Percentiles rank a stretch among this genome's conserved stretches.
phyloP scores from a whole-genome alignment of 2,797 vertebrate genomes.

The Euthynnus affinis region DNA sequence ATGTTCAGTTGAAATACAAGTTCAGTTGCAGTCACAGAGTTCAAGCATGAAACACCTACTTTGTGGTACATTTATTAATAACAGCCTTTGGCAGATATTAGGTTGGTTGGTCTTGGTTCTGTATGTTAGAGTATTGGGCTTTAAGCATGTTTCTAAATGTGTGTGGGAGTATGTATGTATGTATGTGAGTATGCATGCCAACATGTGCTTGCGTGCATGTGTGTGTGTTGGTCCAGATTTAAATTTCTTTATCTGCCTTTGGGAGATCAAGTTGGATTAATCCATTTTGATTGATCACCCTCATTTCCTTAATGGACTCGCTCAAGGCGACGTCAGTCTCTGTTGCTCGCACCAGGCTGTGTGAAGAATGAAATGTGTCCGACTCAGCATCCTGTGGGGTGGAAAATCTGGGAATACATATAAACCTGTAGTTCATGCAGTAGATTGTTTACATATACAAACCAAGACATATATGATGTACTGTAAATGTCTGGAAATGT shows the following conservation, averaged over 20 bases:
- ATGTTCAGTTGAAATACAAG: slow-evolving; percentile 15
- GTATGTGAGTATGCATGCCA: not conserved
- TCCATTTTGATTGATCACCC: slow-evolving; percentile 69
- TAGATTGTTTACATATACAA: slow-evolving; percentile 29
- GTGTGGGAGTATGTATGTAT: not conserved
- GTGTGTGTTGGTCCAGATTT: slow-evolving; percentile 15
- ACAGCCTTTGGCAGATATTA: not conserved
- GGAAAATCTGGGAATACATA: slow-evolving; percentile 9
- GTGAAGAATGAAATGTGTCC: slow-evolving; percentile 55
- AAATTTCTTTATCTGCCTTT: slow-evolving; percentile 48
- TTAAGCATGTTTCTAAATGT: not conserved
- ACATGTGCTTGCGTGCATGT: slow-evolving; percentile 1
- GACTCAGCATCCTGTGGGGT: slow-evolving; percentile 33
- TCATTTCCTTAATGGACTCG: slow-evolving; percentile 76
- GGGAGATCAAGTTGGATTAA: slow-evolving; percentile 66
- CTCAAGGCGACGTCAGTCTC: slow-evolving; percentile 53
- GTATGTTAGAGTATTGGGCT: not conserved
- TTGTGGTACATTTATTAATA: not conserved
- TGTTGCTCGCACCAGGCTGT: slow-evolving; percentile 27
- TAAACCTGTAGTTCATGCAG: slow-evolving; percentile 4
- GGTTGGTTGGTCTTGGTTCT: not conserved
- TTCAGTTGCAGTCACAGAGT: not conserved
- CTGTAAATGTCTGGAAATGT: no score
- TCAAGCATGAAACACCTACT: slow-evolving; percentile 1
- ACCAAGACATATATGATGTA: not conserved